phyloP scores from a whole-genome alignment of 2,113 vertebrate genomes.

The Cariama cristata region DNA sequence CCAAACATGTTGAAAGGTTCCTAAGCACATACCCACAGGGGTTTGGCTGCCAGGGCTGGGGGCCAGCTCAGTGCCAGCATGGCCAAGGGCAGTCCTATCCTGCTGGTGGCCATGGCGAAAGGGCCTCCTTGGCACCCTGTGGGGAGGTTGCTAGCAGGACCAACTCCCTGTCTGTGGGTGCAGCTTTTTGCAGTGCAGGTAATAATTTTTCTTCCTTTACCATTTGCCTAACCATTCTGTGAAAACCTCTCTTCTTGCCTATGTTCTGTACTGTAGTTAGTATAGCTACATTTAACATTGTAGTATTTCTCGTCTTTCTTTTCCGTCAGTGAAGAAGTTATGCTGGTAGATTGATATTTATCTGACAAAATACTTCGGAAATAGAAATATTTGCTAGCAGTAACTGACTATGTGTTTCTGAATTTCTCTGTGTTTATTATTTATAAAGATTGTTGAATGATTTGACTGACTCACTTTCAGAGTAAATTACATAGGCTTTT shows the following conservation, averaged over 20 bases:
- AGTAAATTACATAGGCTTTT: neutral
- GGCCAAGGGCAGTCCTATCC: fast-evolving
- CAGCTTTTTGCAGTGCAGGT: neutral
- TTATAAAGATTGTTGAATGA: neutral
- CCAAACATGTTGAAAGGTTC: neutral
- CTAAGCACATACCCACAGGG: fast-evolving
- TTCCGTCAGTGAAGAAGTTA: neutral
- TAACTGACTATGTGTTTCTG: neutral
- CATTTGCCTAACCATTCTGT: neutral
- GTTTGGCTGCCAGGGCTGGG: neutral
- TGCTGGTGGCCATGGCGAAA: neutral
- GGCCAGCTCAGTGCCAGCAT: fast-evolving
- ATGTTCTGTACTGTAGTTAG: neutral
- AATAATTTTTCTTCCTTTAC: neutral
- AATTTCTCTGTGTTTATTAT: neutral
- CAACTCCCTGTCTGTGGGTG: fast-evolving
- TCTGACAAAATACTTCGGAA: neutral
- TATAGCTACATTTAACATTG: neutral
- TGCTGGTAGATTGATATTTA: neutral
- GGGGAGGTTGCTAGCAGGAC: neutral
- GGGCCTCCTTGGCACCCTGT: neutral
- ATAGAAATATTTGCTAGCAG: neutral
- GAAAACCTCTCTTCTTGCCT: neutral
- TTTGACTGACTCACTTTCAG: neutral
- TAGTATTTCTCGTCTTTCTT: neutral